Percentiles rank a stretch among this genome's conserved stretches.
Conservation (phyloP, 2,888 invertebrate genomes). For the Heliconius cydno region DNA sequence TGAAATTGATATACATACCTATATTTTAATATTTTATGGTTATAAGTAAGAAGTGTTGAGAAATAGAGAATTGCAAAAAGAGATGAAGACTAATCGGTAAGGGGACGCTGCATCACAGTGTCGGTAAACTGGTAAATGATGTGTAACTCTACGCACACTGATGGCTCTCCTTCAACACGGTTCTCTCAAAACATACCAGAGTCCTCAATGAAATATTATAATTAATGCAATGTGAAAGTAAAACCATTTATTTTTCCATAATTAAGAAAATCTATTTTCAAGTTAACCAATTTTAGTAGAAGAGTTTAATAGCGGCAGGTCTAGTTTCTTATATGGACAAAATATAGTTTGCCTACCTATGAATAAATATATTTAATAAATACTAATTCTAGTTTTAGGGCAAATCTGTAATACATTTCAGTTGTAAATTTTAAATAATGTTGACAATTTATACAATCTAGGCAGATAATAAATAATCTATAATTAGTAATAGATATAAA, state of each 20-base stretch:
- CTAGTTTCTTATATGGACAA: slow-evolving; percentile 35
- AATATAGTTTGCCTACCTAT: slow-evolving; percentile 36
- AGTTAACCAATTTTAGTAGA: slow-evolving; percentile 26
- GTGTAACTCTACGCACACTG: slow-evolving; percentile 41
- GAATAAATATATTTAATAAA: slow-evolving; percentile 31
- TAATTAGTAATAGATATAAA: slow-evolving; percentile 44
- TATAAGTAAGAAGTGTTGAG: slow-evolving; percentile 40
- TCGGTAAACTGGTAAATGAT: slow-evolving; percentile 43
- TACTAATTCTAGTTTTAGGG: slow-evolving; percentile 41
- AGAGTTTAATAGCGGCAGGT: slow-evolving; percentile 30
- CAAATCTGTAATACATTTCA: slow-evolving; percentile 31
- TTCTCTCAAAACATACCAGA: slow-evolving; percentile 38
- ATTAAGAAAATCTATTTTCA: slow-evolving; percentile 38
- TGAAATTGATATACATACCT: slow-evolving; percentile 51
- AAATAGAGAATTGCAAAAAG: slow-evolving; percentile 40
- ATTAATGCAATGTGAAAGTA: slow-evolving; percentile 41
- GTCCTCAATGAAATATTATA: slow-evolving; percentile 45
- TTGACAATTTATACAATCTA: slow-evolving; percentile 41
- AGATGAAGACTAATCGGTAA: slow-evolving; percentile 41
- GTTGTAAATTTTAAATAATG: slow-evolving; percentile 18
- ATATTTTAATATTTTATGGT: slow-evolving; percentile 50
- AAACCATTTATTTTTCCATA: slow-evolving; percentile 30
- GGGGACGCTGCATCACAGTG: slow-evolving; percentile 43
- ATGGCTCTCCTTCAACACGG: slow-evolving; percentile 39
- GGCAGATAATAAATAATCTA: slow-evolving; percentile 41